These are phyloP conservation scores for Nomada ferruginata DNA, from an alignment of 2,888 invertebrate genomes.

Conservation along the genomic window DNA sequence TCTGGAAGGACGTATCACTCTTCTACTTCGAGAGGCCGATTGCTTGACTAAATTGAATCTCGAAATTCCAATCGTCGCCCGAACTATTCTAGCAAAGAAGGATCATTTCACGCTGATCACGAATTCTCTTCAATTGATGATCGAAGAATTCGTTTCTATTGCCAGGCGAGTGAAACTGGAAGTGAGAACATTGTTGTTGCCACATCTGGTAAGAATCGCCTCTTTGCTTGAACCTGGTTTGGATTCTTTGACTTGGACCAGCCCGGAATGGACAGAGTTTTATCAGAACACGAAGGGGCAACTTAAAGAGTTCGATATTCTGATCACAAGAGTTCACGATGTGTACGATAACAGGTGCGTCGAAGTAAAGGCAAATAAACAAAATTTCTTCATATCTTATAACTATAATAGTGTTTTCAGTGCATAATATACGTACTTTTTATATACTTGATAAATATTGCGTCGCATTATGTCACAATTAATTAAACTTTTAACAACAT, in stretches of 20 bases:
- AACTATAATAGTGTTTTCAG: no score
- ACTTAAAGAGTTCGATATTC: conserved; percentile 91
- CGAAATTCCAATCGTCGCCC: conserved; percentile 92
- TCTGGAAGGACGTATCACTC: conserved; percentile 90
- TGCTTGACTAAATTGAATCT: conserved; percentile 93
- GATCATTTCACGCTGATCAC: conserved; percentile 91
- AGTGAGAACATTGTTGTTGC: conserved; percentile 95
- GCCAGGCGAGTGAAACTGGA: conserved; percentile 92
- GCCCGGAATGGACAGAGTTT: conserved; percentile 92
- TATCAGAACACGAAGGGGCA: conserved; percentile 91
- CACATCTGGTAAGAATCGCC: conserved; percentile 93
- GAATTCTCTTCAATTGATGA: conserved; percentile 91
- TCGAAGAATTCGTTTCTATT: conserved; percentile 90
- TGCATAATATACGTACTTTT: neutral
- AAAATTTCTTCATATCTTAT: neutral
- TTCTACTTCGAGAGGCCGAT: conserved; percentile 93
- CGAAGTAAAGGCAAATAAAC: neutral
- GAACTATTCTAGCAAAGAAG: conserved; percentile 91
- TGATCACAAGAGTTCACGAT: conserved; percentile 93
- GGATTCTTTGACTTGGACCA: conserved; percentile 93
- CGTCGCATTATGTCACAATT: no score
- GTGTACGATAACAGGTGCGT: conserved; percentile 90
- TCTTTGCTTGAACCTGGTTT: conserved; percentile 93
- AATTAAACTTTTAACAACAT: no score
- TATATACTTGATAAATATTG: no score